Evolutionary conservation across 2,888 invertebrate species (phyloP).

Genomic region (Catocala sponsa): DNA sequence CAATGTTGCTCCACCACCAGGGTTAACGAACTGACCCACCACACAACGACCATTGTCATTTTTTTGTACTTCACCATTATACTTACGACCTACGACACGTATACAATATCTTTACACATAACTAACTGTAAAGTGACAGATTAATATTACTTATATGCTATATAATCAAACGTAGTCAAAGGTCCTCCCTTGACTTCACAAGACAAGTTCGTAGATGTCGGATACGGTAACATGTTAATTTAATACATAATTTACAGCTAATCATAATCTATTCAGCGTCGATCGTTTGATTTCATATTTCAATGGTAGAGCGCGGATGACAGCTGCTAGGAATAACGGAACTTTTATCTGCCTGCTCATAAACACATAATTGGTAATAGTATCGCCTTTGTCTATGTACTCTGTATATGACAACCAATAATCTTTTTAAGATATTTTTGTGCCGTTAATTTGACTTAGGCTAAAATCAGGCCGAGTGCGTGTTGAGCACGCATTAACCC

Average conservation of each 20-base stretch:
- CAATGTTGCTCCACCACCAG: slow-evolving; percentile 59
- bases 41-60: slow-evolving; percentile 60
- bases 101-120: slow-evolving; percentile 25
- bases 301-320: slow-evolving; percentile 46
- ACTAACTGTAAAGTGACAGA: slow-evolving; percentile 52
- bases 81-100: slow-evolving; percentile 44
- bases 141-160: slow-evolving; percentile 38
- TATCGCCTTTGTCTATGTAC: slow-evolving; percentile 26
- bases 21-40: slow-evolving; percentile 74
- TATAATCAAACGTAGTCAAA: slow-evolving; percentile 39
- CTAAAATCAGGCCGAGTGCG: slow-evolving; percentile 11
- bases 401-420: slow-evolving; percentile 1
- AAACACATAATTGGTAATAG: slow-evolving; percentile 6
- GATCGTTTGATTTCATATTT: slow-evolving; percentile 48
- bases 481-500: slow-evolving; percentile 6
- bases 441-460: slow-evolving; percentile 34
- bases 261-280: slow-evolving; percentile 41
- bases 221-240: slow-evolving; percentile 39
- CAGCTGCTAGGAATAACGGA: slow-evolving; percentile 54
- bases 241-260: slow-evolving; percentile 24
- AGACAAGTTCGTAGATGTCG: slow-evolving; percentile 41
- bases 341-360: slow-evolving; percentile 27
- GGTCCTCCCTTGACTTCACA: slow-evolving; percentile 18
- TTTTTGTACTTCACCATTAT: slow-evolving; percentile 53
- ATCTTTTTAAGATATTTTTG: slow-evolving; percentile 12